A percentile compares a stretch with the other conserved stretches of the same genome.
Evolutionary conservation across 2,888 invertebrate genomes (phyloP).

Genomic region (Drosophila gaucha): DNA sequence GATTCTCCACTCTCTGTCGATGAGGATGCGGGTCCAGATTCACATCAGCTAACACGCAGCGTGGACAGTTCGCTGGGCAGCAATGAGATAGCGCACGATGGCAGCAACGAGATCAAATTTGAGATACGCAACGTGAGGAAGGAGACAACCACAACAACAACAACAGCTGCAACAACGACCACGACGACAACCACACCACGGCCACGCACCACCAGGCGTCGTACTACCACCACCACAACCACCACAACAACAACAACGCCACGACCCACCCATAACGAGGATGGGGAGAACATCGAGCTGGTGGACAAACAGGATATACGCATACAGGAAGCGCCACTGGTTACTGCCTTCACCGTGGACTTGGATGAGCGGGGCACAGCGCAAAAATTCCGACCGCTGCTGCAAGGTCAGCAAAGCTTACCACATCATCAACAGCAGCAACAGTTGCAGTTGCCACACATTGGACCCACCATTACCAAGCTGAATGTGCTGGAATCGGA

Average conservation of each 20-base stretch:
- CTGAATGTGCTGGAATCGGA: slow-evolving; percentile 78
- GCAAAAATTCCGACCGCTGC: slow-evolving; percentile 91
- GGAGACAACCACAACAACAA: slow-evolving; percentile 79
- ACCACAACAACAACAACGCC: slow-evolving; percentile 87
- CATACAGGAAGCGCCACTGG: slow-evolving; percentile 92
- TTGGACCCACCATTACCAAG: slow-evolving; percentile 82
- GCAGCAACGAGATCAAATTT: slow-evolving; percentile 81
- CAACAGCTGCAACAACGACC: slow-evolving; percentile 53
- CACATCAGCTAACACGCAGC: slow-evolving; percentile 83
- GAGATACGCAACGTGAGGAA: slow-evolving; percentile 79
- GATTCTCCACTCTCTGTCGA: slow-evolving; percentile 27
- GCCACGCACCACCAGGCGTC: slow-evolving; percentile 51
- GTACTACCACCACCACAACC: slow-evolving; percentile 52
- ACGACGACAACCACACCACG: slow-evolving; percentile 85
- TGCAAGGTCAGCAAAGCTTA: slow-evolving; percentile 81
- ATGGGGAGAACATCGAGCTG: slow-evolving; percentile 89
- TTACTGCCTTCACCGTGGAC: slow-evolving; percentile 94
- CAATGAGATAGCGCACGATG: slow-evolving; percentile 82
- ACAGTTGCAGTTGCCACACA: slow-evolving; percentile 50
- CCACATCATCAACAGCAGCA: slow-evolving; percentile 31
- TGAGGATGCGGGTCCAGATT: slow-evolving; percentile 46
- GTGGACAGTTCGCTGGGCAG: slow-evolving; percentile 79
- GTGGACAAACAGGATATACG: slow-evolving; percentile 90
- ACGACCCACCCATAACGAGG: slow-evolving; percentile 89
- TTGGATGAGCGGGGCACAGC: slow-evolving; percentile 92